Percentiles rank a stretch among this genome's conserved stretches.
Evolutionary conservation across 2,888 invertebrate genomes (phyloP).

Genomic region (Drosophila helvetica): DNA sequence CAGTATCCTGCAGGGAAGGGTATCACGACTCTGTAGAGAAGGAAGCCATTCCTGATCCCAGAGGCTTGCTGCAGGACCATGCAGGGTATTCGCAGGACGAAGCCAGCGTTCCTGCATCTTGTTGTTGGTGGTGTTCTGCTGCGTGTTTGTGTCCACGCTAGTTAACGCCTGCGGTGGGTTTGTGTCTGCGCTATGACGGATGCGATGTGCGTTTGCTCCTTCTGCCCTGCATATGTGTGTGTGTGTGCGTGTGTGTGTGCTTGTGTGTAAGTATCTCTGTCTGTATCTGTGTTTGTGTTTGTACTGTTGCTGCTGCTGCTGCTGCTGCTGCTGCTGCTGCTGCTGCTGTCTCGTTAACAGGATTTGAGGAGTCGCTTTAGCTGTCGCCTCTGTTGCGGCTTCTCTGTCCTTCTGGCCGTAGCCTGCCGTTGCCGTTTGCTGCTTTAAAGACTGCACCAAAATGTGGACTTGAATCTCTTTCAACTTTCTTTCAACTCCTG

Average conservation of each 20-base stretch:
- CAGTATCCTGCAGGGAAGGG: not conserved
- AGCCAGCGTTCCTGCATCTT: conserved; percentile 45
- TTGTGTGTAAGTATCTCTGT: not conserved
- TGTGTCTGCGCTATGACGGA: conserved; percentile 47
- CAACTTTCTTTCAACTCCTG: not conserved
- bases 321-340: not conserved
- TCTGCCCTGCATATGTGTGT: not conserved
- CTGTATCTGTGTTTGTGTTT: conserved; percentile 19
- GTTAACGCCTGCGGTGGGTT: conserved; percentile 41
- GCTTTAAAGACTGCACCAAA: conserved; percentile 21
- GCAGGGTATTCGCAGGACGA: not conserved
- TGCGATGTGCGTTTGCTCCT: conserved; percentile 17
- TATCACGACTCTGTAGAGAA: not conserved
- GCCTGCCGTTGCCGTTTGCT: not conserved
- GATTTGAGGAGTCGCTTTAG: conserved; percentile 54
- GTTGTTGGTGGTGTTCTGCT: conserved; percentile 2
- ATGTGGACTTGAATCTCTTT: conserved; percentile 1
- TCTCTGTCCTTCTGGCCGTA: conserved; percentile 18
- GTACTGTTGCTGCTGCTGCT: conserved; percentile 3
- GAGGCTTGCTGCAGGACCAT: not conserved
- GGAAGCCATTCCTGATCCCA: not conserved
- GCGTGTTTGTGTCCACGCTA: conserved; percentile 46
- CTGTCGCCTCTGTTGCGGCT: conserved; percentile 40
- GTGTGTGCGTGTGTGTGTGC: not conserved
- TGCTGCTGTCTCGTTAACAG: conserved; percentile 42